Base-by-base conservation (phyloP, 2,113 vertebrate species). In the Brienomyrus brachyistius region DNA sequence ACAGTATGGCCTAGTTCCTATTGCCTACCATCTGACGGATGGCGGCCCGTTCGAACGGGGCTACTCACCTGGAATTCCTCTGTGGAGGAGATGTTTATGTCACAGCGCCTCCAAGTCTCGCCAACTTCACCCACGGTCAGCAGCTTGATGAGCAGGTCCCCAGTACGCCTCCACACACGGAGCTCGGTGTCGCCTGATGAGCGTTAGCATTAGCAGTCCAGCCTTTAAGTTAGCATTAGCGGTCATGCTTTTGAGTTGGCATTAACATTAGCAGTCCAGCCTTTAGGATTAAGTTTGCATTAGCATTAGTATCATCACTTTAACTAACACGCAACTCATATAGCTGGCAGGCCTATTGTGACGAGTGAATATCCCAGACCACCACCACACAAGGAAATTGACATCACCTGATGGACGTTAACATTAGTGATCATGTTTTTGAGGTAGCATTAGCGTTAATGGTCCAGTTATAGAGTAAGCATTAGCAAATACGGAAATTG, bases 21-120 rank as follows among this genome's bases (percentile, higher is more conserved):
- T 6, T 86, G 47, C 6, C 2, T 86, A 48, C 19, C 31, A 8
- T 15, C 85, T 1, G 6, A n/a, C 1, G 13, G 47, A 19, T 0
- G 84, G 27, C 51, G 2, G 15, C 9, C 11, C 7, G 85, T n/a
- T 19, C 1, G n/a, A 5, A 13, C 40, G 85, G 51, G 50, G 50
- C 23, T 21, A 48, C 91, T 90, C 56, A 96, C 96, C 94, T 96
- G 96, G 91, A 95, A 96, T 80, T 96, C 94, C 1, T 91, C 52
- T 48, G 90, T 7, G 0, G 95, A 95, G 5, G 40, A 91, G 89
- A 96, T 92, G 90, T 94, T 51, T 0, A 94, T 19, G 0, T 94
- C 91, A 21, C 94, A 95, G 54, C 88, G 93, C 70, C 0, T 91
- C 95, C 95, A 96, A 4, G 23, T 77, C 11, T 35, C 92, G 5